Evolutionary conservation across 1,140 invertebrate species (phyloP), one percentile per base, ranked within the genome.

Genomic region (Helicoverpa zea): DNA sequence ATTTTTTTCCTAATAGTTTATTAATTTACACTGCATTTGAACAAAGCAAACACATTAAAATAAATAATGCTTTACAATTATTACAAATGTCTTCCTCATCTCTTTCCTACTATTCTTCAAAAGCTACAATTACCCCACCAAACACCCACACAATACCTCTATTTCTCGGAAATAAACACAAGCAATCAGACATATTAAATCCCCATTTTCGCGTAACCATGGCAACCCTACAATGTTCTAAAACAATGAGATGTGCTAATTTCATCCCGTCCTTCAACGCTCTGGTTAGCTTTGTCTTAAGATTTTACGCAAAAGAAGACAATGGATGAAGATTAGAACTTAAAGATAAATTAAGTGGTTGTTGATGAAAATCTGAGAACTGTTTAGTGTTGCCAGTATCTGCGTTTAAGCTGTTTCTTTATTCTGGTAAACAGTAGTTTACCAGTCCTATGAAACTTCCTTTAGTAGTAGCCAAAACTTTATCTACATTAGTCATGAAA

Each of bases 171-270:
- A 43, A 43, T 43, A 43, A 43, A 43, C 35, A 43, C 35, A 43
- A 43, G 35, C 35, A 43, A 43, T 43, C 35, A 43, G 35, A 3
- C 1, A 16, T 9, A 3, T 56, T 35, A 56, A 30, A 73, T 54
- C 51, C 72, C 3, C 10, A 74, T 30, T 58, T 30, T 10, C 11
- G 13, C 13, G 10, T 47, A 35, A 63, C 49, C 13, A 18, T 64
- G 43, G 47, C 59, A 14, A 23, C 58, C 56, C 16, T 51, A 64
- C 72, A 74, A 74, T n/a, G 11, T 43, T 56, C 70, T 52, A 64
- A 23, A 35, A 76, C 58, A 76, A 76, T 76, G 74, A 51, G 74
- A 76, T 76, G 74, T 76, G 74, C 52, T 64, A 76, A 76, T 51
- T 64, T 13, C 18, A 5, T 14, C 23, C 9, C 18, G 74, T 76